Evolutionary conservation across 1,140 invertebrate genomes (phyloP), one percentile per base, ranked within the genome.

Genomic region (Drosophila ficusphila): DNA sequence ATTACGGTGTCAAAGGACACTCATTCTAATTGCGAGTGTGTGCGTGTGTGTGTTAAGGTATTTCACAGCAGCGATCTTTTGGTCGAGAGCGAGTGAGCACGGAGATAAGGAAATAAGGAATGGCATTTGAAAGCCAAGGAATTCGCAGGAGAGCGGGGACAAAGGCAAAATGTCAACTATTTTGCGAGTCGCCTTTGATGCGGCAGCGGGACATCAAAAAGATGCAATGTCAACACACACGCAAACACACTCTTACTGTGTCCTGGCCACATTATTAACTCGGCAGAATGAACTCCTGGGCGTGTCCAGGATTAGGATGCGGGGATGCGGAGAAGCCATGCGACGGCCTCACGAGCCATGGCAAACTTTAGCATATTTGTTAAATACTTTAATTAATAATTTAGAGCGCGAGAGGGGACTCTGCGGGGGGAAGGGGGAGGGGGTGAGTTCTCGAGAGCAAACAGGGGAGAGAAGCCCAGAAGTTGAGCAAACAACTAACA

Each of bases 321-420:
- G 46, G 18, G 27, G 3, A 14, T n/a, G 1, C 2, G 9, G 6
- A 25, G 4, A 27, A 14, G 21, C 16, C 29, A 23, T 36, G 41
- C 33, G 31, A 52, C n/a, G 34, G 38, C 44, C 72, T 51, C 68
- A 54, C 51, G 77, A 68, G 64, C 61, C 39, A 53, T 54, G 72
- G 81, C 54, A 73, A 86, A 81, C 82, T 81, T 81, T 86, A 74
- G 79, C 79, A 86, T 85, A 79, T 85, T 85, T 85, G 81, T 79
- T 85, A 85, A 85, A 85, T 85, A 85, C 76, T 85, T 85, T 85
- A 85, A 85, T 85, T 85, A 85, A 85, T 85, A 86, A 86, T 85
- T 85, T 88, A 86, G 82, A 64, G 51, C 56, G 56, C n/a, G n/a
- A n/a, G n/a, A n/a, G n/a, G n/a, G n/a, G n/a, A n/a, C n/a, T n/a